Percentiles rank a stretch among this genome's conserved stretches.
Evolutionary conservation across 2,797 vertebrate genomes (phyloP).

Genomic region (Lithobates pipiens): DNA sequence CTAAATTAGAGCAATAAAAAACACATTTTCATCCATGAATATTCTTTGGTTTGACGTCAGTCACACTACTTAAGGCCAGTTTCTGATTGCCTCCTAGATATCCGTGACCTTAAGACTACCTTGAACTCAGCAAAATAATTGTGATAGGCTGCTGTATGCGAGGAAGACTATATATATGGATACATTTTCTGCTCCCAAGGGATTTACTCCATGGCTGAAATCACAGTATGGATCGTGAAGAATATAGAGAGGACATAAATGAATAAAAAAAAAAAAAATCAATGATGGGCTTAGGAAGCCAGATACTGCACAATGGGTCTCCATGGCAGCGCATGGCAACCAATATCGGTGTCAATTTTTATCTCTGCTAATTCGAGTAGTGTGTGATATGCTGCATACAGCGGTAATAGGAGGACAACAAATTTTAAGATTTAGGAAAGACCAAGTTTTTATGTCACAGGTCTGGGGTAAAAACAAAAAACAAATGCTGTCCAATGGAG

Average conservation of each 20-base stretch:
- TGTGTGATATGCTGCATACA: neutral
- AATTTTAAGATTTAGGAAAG: no score
- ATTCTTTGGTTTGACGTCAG: constrained; percentile 3
- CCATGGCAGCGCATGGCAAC: neutral
- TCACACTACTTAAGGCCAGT: neutral
- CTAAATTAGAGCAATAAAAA: neutral
- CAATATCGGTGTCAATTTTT: neutral
- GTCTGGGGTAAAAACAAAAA: no score
- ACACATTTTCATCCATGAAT: neutral
- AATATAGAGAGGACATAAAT: neutral
- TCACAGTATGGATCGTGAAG: neutral
- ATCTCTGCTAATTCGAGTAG: neutral
- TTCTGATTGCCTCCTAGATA: neutral
- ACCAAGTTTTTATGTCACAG: no score
- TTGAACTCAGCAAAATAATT: neutral
- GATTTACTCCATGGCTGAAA: neutral
- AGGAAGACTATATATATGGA: neutral
- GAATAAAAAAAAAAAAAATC: constrained; percentile 2
- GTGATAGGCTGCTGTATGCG: neutral
- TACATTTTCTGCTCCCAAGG: neutral
- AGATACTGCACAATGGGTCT: neutral
- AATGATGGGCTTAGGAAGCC: neutral
- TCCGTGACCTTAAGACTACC: constrained; percentile 18
- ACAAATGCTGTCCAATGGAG: no score
- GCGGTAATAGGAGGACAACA: neutral